A percentile compares a stretch with the other conserved stretches of the same genome.
Evolutionary conservation across 2,113 vertebrate genomes (phyloP).

Genomic region (Pseudopodoces humilis): DNA sequence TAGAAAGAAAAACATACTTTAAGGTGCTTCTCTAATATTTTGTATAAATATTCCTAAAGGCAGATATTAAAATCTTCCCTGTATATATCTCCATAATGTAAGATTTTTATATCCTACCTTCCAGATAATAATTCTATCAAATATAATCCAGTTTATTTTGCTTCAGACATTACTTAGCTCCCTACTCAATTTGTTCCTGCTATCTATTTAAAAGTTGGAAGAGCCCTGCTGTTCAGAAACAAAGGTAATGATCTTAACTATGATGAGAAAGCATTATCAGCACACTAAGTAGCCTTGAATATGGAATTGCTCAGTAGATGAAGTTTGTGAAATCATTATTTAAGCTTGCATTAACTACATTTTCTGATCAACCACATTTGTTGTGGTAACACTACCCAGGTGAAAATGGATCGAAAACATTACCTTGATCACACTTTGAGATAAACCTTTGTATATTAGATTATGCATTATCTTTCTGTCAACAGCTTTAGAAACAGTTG

Average conservation of each 20-base stretch:
- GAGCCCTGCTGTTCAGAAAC: slow-evolving; percentile 18
- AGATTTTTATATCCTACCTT: slow-evolving; percentile 6
- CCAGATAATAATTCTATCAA: slow-evolving; percentile 24
- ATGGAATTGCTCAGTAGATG: background rate
- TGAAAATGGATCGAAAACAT: slow-evolving; percentile 42
- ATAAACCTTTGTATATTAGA: slow-evolving; percentile 41
- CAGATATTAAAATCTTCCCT: slow-evolving; percentile 13
- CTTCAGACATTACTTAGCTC: slow-evolving; percentile 37
- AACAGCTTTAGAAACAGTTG: slow-evolving; percentile 66
- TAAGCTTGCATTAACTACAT: slow-evolving; percentile 21
- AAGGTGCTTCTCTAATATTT: background rate
- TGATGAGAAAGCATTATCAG: background rate
- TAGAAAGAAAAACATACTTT: background rate
- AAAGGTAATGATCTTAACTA: slow-evolving; percentile 24
- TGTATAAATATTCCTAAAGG: background rate
- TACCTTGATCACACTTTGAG: slow-evolving; percentile 40
- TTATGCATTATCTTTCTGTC: slow-evolving; percentile 42
- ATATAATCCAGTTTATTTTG: background rate
- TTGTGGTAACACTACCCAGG: background rate
- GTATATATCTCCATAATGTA: background rate
- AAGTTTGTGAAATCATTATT: slow-evolving; percentile 22
- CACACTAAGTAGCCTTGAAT: background rate
- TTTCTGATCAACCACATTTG: slow-evolving; percentile 14
- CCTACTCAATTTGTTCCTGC: background rate
- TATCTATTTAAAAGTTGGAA: background rate